Evolutionary conservation across 1,140 invertebrate species (phyloP), one percentile per base, ranked within the genome.

Genomic region (Cyrtorhinus lividipennis): DNA sequence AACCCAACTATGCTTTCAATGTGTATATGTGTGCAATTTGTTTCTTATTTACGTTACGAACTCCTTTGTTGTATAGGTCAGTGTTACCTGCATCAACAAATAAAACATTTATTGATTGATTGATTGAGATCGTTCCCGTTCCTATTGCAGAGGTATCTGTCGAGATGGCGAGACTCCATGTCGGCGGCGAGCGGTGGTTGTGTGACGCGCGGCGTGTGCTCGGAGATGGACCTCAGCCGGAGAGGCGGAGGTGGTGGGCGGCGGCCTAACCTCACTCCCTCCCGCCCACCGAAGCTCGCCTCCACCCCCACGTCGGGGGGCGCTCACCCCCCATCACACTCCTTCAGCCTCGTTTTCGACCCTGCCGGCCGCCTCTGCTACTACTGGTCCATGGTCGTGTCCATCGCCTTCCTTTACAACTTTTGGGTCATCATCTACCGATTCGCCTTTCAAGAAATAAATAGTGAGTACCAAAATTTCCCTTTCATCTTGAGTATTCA

Each of bases 371-470:
- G 90, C 27, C 81, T 94, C 24, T 94, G 90, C 76, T 95, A 95
- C 77, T 94, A 95, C 72, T 95, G 92, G 92, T 93, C 90, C 66
- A 91, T 95, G 85, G 89, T 98, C 44, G 95, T 98, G 38, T 96
- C 93, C 61, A 80, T 98, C 68, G 95, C 95, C 68, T 98, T 98
- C 77, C 84, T 98, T 64, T 98, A 98, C 80, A 98, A 98, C 77
- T 95, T 98, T 72, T 96, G 93, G 95, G 92, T 96, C 71, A 93
- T 97, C 76, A 94, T 96, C 70, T 98, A 96, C 80, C 85, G 95
- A 74, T 97, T 95, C 80, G 91, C 94, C 75, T 98, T 98, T 77
- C 87, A 90, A 76, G 89, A 90, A 76, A 90, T 90, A 68, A 88
- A 90, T 72, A 82, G 84, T 86, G 69, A 82, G 83, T 79, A 62